Evolutionary conservation across 2,888 invertebrate genomes (phyloP), one percentile per base, ranked within the genome.

Genomic region (Crioceris asparagi): DNA sequence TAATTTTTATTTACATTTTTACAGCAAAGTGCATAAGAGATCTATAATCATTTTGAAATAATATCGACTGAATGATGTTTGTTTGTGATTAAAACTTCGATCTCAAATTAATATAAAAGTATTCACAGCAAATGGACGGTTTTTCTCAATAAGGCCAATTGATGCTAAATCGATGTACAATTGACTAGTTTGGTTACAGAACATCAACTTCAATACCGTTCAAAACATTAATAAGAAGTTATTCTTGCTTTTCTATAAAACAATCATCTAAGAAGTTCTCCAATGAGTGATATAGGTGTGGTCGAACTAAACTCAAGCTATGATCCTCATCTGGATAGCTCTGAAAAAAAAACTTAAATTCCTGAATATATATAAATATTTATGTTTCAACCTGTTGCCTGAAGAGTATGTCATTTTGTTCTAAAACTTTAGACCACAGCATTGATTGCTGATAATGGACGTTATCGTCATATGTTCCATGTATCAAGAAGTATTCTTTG

Each of bases 361-460:
- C n/a, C 3, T 26, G 7, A 26, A 26, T 4, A 4, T 26, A 21
- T 21, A 21, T 7, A 21, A 21, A 21, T 7, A 21, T 7, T 21
- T 6, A 6, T 21, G 21, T 21, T 21, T 65, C 66, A 66, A 93
- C 94, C 79, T 92, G 86, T 63, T 92, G 84, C 46, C 85, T 79
- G 67, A 94, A 97, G 47, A 88, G 74, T 39, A 97, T 84, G 55
- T 92, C 87, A 30, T 76, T 73, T 29, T 78, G 73, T 58, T 92
- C 90, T 48, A 97, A 70, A 39, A 83, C 76, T 58, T 87, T 80
- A 2, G 93, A 84, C 52, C 96, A 72, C 59, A 93, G 74, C 77
- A 96, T 88, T 5, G 92, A 83, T 63, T 97, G 93, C 61, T 96
- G 96, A 65, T 91, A 96, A 64, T 97, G 97, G 1, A 97, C 97